Evolutionary conservation across 2,888 invertebrate genomes (phyloP).

Genomic region (Lasioglossum morio): DNA sequence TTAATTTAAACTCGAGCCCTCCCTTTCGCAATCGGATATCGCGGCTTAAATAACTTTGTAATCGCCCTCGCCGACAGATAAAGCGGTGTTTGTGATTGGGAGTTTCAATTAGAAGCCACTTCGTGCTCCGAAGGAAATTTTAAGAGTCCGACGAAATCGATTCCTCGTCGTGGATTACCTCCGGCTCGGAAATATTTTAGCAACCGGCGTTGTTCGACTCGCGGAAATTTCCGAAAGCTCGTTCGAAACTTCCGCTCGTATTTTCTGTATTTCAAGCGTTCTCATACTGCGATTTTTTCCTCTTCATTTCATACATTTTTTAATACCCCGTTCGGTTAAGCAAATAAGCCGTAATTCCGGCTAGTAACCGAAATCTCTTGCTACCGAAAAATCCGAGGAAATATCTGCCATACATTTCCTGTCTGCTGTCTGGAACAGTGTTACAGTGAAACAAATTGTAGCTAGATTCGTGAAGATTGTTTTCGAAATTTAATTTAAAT

Average conservation of each 20-base stretch:
- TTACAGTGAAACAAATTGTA: not conserved
- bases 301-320: not conserved
- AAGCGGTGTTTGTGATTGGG: constrained; percentile 65
- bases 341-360: not conserved
- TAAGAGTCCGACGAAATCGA: constrained; percentile 55
- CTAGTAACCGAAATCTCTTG: not conserved
- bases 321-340: not conserved
- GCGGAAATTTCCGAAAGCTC: constrained; percentile 7
- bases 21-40: constrained; percentile 56
- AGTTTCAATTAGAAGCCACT: constrained; percentile 63
- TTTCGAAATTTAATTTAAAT: not conserved
- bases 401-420: not conserved
- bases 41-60: constrained; percentile 65
- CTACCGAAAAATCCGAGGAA: not conserved
- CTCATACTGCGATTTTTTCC: not conserved
- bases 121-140: constrained; percentile 48
- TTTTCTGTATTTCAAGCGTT: not conserved
- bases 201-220: constrained; percentile 2
- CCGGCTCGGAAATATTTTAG: constrained; percentile 44
- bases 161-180: constrained; percentile 54
- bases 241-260: not conserved
- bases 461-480: not conserved
- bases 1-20: constrained; percentile 60
- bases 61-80: constrained; percentile 54
- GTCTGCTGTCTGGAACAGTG: not conserved